A percentile compares a stretch with the other conserved stretches of the same genome.
These are phyloP conservation scores for Streptopelia turtur DNA, from an alignment of 2,797 vertebrate species.

Conservation along the genomic window DNA sequence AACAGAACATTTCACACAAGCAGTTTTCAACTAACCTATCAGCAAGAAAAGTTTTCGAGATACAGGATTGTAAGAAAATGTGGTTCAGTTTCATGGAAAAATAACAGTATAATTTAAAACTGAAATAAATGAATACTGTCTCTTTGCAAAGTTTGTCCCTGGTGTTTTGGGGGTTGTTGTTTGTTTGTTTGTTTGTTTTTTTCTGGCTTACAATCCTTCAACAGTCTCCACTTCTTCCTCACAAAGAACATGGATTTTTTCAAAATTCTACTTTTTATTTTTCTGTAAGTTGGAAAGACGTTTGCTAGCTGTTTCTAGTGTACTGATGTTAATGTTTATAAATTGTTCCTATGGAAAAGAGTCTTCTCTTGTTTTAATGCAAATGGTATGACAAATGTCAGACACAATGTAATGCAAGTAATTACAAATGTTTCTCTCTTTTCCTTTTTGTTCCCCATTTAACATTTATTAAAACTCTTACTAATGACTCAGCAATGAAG, in stretches of 20 bases:
- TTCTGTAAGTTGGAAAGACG: neutral
- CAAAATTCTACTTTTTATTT: neutral
- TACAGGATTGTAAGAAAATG: neutral
- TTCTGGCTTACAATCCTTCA: neutral
- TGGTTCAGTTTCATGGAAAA: neutral
- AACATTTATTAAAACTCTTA: neutral
- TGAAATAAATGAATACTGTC: neutral
- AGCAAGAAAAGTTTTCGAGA: neutral
- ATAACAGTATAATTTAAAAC: neutral
- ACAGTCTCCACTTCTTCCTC: neutral
- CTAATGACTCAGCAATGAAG: neutral
- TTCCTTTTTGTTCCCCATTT: neutral
- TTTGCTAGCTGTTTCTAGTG: neutral
- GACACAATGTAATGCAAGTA: rapidly evolving
- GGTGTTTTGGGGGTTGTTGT: too few species aligned
- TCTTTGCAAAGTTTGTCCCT: neutral
- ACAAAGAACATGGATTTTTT: neutral
- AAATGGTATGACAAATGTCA: neutral
- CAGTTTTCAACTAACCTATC: neutral
- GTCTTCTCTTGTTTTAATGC: neutral
- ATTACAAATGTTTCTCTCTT: neutral
- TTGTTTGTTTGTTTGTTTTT: too few species aligned
- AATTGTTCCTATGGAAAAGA: neutral
- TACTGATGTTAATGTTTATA: neutral
- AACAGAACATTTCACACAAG: neutral